Percentiles rank a stretch among this genome's conserved stretches.
Conservation (phyloP, 1,140 invertebrate species). For the Dolichoris vasculosae region DNA sequence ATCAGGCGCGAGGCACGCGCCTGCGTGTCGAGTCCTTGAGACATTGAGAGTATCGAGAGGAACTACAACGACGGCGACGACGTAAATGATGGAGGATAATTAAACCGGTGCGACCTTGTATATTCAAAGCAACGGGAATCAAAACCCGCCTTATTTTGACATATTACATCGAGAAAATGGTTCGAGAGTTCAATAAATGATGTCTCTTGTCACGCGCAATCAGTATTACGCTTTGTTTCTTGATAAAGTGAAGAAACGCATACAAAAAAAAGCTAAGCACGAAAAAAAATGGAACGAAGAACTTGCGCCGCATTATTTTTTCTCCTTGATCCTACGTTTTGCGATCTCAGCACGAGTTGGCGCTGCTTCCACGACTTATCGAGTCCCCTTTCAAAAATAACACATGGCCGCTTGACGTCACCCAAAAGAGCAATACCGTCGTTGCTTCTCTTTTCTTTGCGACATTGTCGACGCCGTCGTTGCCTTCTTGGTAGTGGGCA, state of each 20-base stretch:
- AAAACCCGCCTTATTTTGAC: too few species aligned
- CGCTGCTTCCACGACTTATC: slow-evolving; percentile 56
- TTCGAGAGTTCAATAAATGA: too few species aligned
- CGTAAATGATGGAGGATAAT: too few species aligned
- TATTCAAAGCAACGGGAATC: too few species aligned
- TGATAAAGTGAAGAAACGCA: not conserved
- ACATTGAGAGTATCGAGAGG: not conserved
- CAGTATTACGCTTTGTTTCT: too few species aligned
- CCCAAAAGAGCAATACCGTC: slow-evolving; percentile 45
- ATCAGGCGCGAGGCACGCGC: slow-evolving; percentile 45
- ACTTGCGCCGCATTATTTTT: slow-evolving; percentile 9
- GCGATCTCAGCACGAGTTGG: slow-evolving; percentile 60
- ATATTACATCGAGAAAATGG: too few species aligned
- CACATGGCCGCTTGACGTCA: slow-evolving; percentile 74
- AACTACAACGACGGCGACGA: not conserved
- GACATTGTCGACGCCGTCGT: not conserved
- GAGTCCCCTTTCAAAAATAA: slow-evolving; percentile 75
- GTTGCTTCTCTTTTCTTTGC: too few species aligned
- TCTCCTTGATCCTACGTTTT: slow-evolving; percentile 53
- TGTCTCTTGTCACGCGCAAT: too few species aligned
- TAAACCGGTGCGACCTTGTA: too few species aligned
- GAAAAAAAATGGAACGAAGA: slow-evolving; percentile 14
- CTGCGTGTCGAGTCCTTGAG: slow-evolving; percentile 35
- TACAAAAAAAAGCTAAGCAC: not conserved
- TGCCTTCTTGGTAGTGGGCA: not conserved